Percentiles rank a stretch among this genome's conserved stretches.
phyloP scores from a whole-genome alignment of 1,140 invertebrate genomes.

The Drosophila punjabiensis region DNA sequence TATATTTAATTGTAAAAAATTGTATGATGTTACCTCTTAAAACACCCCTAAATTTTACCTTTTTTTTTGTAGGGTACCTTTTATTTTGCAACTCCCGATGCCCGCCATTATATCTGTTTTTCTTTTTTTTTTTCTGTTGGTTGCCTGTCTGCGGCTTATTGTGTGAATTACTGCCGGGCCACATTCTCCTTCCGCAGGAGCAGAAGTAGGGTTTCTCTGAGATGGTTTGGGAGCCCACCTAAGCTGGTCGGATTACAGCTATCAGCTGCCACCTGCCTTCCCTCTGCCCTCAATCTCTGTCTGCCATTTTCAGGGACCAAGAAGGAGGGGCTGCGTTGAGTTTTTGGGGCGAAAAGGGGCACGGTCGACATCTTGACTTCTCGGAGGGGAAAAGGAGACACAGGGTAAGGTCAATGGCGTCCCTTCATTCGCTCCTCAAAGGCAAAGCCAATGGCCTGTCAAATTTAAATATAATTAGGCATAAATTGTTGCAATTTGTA shows the following conservation, averaged over 20 bases:
- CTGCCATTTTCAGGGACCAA: not conserved
- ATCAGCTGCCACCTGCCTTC: slow-evolving; percentile 12
- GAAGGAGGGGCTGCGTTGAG: not conserved
- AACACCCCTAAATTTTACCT: no score
- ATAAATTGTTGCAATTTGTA: slow-evolving; percentile 48
- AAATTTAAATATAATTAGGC: slow-evolving; percentile 52
- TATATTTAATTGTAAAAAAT: no score
- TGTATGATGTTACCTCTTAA: not conserved
- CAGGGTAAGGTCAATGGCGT: slow-evolving; percentile 26
- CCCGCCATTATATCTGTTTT: slow-evolving; percentile 18
- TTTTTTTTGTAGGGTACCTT: slow-evolving; percentile 21
- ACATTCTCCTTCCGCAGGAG: slow-evolving; percentile 19
- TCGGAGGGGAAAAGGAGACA: not conserved
- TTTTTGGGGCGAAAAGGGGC: not conserved
- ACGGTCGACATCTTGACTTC: slow-evolving; percentile 24
- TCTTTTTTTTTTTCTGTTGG: slow-evolving; percentile 21
- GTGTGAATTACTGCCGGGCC: slow-evolving; percentile 71
- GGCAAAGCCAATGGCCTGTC: slow-evolving; percentile 33
- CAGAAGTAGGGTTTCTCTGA: slow-evolving; percentile 13
- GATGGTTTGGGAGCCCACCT: slow-evolving; percentile 10
- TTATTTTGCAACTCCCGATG: not conserved
- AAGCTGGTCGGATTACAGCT: slow-evolving; percentile 17
- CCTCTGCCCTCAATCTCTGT: not conserved
- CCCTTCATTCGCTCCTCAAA: not conserved
- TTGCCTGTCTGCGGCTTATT: slow-evolving; percentile 75